Evolutionary conservation across 2,888 invertebrate species (phyloP).

Genomic region (Dyspetes luteomarginatus): DNA sequence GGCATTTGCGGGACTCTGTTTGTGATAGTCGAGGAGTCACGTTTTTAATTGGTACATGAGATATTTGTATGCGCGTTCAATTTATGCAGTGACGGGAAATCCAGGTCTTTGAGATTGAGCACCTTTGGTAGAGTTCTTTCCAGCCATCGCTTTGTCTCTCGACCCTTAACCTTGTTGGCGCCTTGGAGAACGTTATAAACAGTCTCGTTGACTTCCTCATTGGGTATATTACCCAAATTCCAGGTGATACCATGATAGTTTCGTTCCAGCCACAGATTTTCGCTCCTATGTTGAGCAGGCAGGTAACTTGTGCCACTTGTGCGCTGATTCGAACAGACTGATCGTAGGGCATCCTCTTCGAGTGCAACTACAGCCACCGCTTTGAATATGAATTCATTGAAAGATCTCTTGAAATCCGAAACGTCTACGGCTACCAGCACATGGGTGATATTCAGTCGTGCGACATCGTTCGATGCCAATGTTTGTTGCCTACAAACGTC

Average conservation of each 20-base stretch:
- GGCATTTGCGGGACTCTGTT: too few species aligned
- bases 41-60: slow-evolving; percentile 4
- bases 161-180: slow-evolving; percentile 27
- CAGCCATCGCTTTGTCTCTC: slow-evolving; percentile 35
- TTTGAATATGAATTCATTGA: slow-evolving; percentile 52
- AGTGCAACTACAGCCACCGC: slow-evolving; percentile 41
- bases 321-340: slow-evolving; percentile 48
- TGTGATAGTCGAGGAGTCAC: too few species aligned
- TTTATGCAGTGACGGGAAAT: slow-evolving; percentile 7
- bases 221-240: slow-evolving; percentile 22
- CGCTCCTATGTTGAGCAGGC: slow-evolving; percentile 41
- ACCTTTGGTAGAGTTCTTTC: slow-evolving; percentile 4
- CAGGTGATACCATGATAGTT: slow-evolving; percentile 49
- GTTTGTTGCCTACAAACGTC: too few species aligned
- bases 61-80: not conserved
- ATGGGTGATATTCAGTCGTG: too few species aligned
- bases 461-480: too few species aligned
- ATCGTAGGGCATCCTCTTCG: slow-evolving; percentile 20
- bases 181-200: not conserved
- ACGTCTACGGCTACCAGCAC: too few species aligned
- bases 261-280: slow-evolving; percentile 27
- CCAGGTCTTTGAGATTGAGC: slow-evolving; percentile 19
- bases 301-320: slow-evolving; percentile 34
- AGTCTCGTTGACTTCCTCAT: slow-evolving; percentile 37
- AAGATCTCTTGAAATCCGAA: slow-evolving; percentile 45